Evolutionary conservation across 1,140 invertebrate genomes (phyloP), one percentile per base, ranked within the genome.

Genomic region (Stenopsyche tienmushanensis): DNA sequence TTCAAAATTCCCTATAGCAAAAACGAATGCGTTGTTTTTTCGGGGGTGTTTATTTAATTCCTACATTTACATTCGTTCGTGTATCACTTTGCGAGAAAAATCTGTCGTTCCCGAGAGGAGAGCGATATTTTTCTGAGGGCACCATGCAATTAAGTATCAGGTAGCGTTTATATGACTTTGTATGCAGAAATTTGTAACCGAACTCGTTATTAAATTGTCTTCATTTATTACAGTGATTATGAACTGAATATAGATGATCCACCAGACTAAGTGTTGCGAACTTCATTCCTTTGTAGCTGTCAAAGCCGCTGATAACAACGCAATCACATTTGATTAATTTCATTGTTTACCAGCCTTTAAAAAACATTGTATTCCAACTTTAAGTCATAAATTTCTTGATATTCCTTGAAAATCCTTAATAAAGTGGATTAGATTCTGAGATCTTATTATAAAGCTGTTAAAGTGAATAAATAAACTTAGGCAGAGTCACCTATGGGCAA

Each of bases 201-300:
- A 57, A 42, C 54, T 34, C 39, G 34, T 57, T 20, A 57, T 57
- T 57, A 57, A 13, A 15, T 20, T 57, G 54, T 42, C 52, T 23
- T 20, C 47, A 50, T 50, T 50, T 50, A 50, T 50, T 15, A 50
- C 21, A 10, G 21, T 15, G 54, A 57, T 57, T 42, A 42, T 41
- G 18, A 21, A 57, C 44, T 41, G 20, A 50, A 42, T 15, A 42
- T 15, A 15, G 9, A 42, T 42, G 1, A 42, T 42, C 18, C 9
- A 17, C 41, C n/a, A 42, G n/a, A 42, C n/a, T 42, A 9, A 42
- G 1, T 2, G 41, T 17, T 13, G n/a, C n/a, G n/a, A n/a, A n/a
- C n/a, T n/a, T n/a, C n/a, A n/a, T n/a, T n/a, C n/a, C n/a, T n/a
- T n/a, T n/a, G n/a, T n/a, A n/a, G n/a, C 13, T 42, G 41, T 42